Base-by-base conservation (phyloP, 2,113 vertebrate genomes). In the Thunnus thynnus region DNA sequence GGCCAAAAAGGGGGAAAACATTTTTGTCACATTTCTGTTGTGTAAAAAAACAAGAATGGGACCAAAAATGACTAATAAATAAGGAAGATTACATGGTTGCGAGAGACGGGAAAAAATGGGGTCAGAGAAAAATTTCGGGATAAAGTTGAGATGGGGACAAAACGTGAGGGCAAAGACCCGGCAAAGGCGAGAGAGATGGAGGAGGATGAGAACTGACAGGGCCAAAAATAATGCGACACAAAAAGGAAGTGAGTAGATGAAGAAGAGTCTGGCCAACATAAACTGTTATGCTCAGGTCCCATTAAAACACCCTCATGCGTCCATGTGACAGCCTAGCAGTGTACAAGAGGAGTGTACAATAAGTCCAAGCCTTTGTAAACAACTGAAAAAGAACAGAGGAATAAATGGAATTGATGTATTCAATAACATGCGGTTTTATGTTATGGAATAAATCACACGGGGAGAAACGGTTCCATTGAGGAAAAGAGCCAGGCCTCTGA, bases 221-320 rank as follows among this genome's bases (percentile, higher is more conserved):
- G 36, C 36, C 48, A 32, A 60, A 44, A 81, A 63, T 60, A 76
- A 66, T 44, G 73, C 41, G 20, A 71, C 47, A 65, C 8, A 3
- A 71, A 69, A 60, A 88, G 81, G 78, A 87, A 91, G 78, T 20
- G 64, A 80, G 46, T 67, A 18, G 66, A 84, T 44, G 64, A 44
- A 55, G 68, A 67, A 6, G 54, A 82, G 64, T 83, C 61, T 3
- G n/a, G 81, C 81, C 83, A 86, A 91, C 50, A 69, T 90, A 91
- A 93, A 93, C 79, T 86, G 89, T 91, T 89, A 62, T 84, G 56
- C 68, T 86, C 0, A 5, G 9, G 13, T 1, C 80, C 72, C 69
- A 72, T 85, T 83, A 84, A 76, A 57, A 72, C 67, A 47, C 36
- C 78, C 60, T 55, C n/a, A 4, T 71, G 25, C 62, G 71, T 72